Evolutionary conservation across 2,797 vertebrate species (phyloP), one percentile per base, ranked within the genome.

Genomic region (Galago senegalensis): DNA sequence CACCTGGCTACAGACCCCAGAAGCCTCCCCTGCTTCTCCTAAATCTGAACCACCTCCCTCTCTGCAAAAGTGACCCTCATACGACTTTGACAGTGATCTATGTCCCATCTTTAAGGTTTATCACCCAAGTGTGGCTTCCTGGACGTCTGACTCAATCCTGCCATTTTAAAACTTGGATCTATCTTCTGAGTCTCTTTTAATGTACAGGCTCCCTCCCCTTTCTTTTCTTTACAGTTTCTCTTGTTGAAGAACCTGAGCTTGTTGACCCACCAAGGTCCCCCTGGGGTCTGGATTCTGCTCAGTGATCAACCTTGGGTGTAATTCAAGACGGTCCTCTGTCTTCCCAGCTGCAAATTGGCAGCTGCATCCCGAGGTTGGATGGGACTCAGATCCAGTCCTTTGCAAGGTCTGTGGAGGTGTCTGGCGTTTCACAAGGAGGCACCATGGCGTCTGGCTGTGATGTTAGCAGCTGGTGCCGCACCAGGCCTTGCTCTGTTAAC

Each of bases 181-280:
- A 13, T 77, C 73, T 72, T 94, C 84, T 11, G 18, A 77, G 63
- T 61, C 88, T 82, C 67, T 93, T 75, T 93, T 56, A 77, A 87
- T 34, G 43, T 81, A 13, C 25, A 61, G 46, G 12, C 21, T 31
- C 17, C 20, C 23, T 25, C 27, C 83, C 60, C 73, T 84, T 81
- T 79, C 81, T 95, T 88, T 58, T 31, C 85, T 58, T 95, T 77
- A 53, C 40, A 69, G 73, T 56, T 27, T 82, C 81, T 81, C 61
- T 85, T 85, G 46, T 69, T 60, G 70, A 79, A 85, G 73, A 70
- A 75, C 27, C 77, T 2, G 61, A 72, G 37, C n/a, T 77, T 85
- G 92, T 56, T 79, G 87, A 87, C 79, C 56, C 34, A 2, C 61
- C 0, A n/a, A 83, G 11, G 80, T 75, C 86, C 87, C 17, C 2